These are phyloP conservation scores for Melanotaenia nigrans DNA, from an alignment of 2,797 vertebrate species.

Conservation along the genomic window DNA sequence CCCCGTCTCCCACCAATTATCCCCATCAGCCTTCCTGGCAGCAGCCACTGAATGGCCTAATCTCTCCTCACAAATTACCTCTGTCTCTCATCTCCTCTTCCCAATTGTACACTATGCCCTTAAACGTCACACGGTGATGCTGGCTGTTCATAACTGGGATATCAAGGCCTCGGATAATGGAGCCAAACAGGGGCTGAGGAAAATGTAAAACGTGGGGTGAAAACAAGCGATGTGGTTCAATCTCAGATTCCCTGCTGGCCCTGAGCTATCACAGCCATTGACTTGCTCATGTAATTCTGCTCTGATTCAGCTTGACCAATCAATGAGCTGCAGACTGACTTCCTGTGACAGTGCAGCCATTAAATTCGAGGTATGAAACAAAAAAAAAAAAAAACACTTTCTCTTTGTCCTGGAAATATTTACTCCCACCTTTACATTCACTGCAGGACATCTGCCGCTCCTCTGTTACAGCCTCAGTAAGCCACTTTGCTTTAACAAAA, in stretches of 20 bases:
- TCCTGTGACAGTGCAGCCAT: constrained; percentile 73
- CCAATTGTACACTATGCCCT: constrained; percentile 51
- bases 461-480: neutral
- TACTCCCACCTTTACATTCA: neutral
- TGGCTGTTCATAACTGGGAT: constrained; percentile 56
- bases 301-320: constrained; percentile 83
- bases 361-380: constrained; percentile 39
- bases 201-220: constrained; percentile 49
- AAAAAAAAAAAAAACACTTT: constrained; percentile 50
- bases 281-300: constrained; percentile 86
- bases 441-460: neutral
- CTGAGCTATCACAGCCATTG: constrained; percentile 85
- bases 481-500: neutral
- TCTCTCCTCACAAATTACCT: constrained; percentile 68
- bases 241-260: constrained; percentile 73
- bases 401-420: constrained; percentile 39
- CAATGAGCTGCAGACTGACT: constrained; percentile 75
- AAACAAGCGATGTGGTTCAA: constrained; percentile 59
- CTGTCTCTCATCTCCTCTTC: constrained; percentile 48
- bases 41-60: constrained; percentile 55
- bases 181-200: neutral
- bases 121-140: constrained; percentile 45
- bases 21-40: constrained; percentile 58
- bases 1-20: constrained; percentile 64
- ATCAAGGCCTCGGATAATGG: constrained; percentile 36